These are phyloP conservation scores for Spea hammondii DNA, from an alignment of 2,797 vertebrate genomes.

Conservation along the genomic window DNA sequence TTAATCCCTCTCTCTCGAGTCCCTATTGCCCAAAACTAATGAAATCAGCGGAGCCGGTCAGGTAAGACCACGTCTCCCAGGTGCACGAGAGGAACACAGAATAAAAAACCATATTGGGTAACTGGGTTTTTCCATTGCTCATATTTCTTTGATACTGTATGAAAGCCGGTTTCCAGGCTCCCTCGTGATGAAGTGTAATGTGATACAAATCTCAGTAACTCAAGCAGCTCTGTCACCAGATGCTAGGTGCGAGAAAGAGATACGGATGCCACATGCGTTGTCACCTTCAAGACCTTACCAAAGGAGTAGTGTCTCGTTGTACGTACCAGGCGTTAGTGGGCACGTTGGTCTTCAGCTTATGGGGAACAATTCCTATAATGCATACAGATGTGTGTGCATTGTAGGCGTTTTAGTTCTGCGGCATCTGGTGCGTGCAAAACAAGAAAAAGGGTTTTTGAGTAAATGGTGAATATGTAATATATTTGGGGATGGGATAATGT, in stretches of 20 bases:
- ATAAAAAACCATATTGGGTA: conserved; percentile 55
- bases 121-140: conserved; percentile 49
- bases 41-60: conserved; percentile 47
- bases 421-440: too few species aligned
- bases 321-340: too few species aligned
- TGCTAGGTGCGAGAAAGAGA: neutral
- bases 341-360: too few species aligned
- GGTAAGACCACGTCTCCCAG: conserved; percentile 54
- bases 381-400: too few species aligned
- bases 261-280: neutral
- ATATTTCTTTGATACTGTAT: conserved; percentile 53
- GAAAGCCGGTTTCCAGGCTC: conserved; percentile 41
- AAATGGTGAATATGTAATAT: too few species aligned
- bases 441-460: too few species aligned
- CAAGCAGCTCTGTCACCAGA: neutral
- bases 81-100: conserved; percentile 53
- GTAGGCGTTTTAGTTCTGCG: too few species aligned
- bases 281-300: neutral
- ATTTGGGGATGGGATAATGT: too few species aligned
- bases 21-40: conserved; percentile 48
- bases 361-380: too few species aligned
- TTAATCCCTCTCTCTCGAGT: conserved; percentile 50
- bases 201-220: conserved; percentile 51
- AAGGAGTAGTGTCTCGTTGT: too few species aligned
- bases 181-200: conserved; percentile 53